Evolutionary conservation across 1,140 invertebrate genomes (phyloP), one percentile per base, ranked within the genome.

Genomic region (Metopolophium dirhodum): DNA sequence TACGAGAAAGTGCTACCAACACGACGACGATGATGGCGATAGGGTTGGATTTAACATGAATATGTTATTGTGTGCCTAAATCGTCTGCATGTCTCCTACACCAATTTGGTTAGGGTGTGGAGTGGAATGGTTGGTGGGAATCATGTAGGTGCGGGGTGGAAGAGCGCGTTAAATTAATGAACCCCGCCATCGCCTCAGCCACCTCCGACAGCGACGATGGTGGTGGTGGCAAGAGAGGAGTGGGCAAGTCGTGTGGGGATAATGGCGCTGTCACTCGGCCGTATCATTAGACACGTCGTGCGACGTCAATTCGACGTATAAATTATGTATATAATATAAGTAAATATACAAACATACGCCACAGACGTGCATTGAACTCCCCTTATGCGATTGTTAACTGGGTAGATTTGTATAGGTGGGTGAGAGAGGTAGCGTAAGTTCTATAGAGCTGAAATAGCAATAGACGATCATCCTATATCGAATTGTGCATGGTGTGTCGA

Each of bases 261-360:
- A 93, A 93, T 93, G 91, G 82, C 91, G 91, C 91, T 85, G 91
- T 93, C 91, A 93, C 91, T 93, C 91, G 68, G 82, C 35, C 91
- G 82, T 93, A 86, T 93, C 91, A 93, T 93, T 93, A 93, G 91
- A 93, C 35, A 86, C 82, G 91, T 93, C 91, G 49, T 7, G 87
- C 26, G 18, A 49, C 86, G 47, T 87, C 86, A 87, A 87, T 87
- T 47, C 45, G 14, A 77, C 61, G 23, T 47, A 47, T 87, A 83
- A 8, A 83, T 83, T 83, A n/a, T 83, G 37, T 37, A 68, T 61
- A 61, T 9, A 26, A 26, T 57, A 57, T 30, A 61, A 30, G 4
- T 61, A 30, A 2, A 61, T 61, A 61, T 61, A n/a, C 4, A 68
- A n/a, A 77, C 0, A n/a, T 30, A 77, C n/a, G n/a, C 61, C 30